Base-by-base conservation (phyloP, 2,113 vertebrate genomes). In the Tympanuchus pallidicinctus region DNA sequence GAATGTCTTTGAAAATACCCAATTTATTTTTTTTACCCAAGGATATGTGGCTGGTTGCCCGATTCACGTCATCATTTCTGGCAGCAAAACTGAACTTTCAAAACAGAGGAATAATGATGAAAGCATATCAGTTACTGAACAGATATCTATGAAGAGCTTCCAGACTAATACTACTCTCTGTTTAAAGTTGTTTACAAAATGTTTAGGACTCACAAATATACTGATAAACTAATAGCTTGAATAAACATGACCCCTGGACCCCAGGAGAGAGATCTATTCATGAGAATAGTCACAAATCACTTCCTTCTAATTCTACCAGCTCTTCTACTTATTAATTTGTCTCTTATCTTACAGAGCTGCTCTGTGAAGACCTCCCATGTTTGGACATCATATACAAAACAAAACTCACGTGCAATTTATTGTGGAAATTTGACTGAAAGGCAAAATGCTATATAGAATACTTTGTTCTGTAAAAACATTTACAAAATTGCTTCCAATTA, bases 281-380 rank as follows among this genome's bases (percentile, higher is more conserved):
- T 69, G 36, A 85, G 71, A 89, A 66, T 6, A 90, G 38, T 50
- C 40, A 81, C 17, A 2, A 72, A 90, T 76, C 16, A 54, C 48
- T 91, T 94, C 63, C 48, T 91, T 90, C 45, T 59, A 34, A 22
- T 63, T 93, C 40, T 70, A 76, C 69, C 89, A 88, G 21, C 20
- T 63, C 73, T 90, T n/a, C 25, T 70, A 21, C 19, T 82, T 75
- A 43, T 43, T 75, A 81, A 86, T 84, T 74, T 75, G 15, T 40
- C 20, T 80, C 34, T 54, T 48, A 38, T 54, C 59, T 36, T 70
- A 10, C 70, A 86, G 61, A 36, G 30, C 13, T 83, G 75, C 45
- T 89, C 34, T 78, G 3, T 34, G 32, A 75, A 89, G 81, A 54
- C 19, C 50, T 79, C 65, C 43, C 82, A 57, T 60, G 45, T 48